Evolutionary conservation across 2,113 vertebrate species (phyloP).

Genomic region (Barbus barbus): DNA sequence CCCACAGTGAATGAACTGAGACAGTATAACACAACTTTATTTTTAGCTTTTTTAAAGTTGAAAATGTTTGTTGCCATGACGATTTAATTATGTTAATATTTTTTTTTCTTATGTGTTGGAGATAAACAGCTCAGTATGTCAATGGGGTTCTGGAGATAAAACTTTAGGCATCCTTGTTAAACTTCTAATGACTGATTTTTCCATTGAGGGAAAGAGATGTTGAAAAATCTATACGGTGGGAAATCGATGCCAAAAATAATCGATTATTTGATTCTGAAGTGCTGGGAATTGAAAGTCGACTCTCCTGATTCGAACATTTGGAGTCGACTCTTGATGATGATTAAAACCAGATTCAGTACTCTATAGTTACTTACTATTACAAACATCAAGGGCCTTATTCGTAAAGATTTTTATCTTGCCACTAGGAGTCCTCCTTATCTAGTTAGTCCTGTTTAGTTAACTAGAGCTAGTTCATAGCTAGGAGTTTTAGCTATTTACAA

Average conservation of each 20-base stretch:
- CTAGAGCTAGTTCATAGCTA: too few relatives aligned
- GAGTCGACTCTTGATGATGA: neutral
- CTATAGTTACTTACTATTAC: neutral
- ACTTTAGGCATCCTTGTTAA: neutral
- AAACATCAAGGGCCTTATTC: neutral
- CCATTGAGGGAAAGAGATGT: neutral
- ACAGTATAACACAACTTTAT: neutral
- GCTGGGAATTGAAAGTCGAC: neutral
- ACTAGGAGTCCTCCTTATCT: neutral
- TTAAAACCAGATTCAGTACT: too few relatives aligned
- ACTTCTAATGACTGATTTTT: neutral
- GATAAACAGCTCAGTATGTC: neutral
- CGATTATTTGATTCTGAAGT: neutral
- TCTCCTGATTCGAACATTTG: neutral
- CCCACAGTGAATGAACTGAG: neutral
- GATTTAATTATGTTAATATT: neutral
- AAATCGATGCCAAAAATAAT: neutral
- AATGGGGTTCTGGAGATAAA: neutral
- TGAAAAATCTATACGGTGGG: neutral
- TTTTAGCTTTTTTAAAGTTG: neutral
- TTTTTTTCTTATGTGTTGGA: neutral
- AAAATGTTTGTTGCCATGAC: neutral
- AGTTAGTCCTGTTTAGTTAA: neutral
- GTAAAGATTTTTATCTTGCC: neutral
- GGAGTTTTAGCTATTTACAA: too few relatives aligned